Percentiles rank a stretch among this genome's conserved stretches.
phyloP scores from a whole-genome alignment of 2,888 invertebrate genomes.

The Entomobrya proxima region DNA sequence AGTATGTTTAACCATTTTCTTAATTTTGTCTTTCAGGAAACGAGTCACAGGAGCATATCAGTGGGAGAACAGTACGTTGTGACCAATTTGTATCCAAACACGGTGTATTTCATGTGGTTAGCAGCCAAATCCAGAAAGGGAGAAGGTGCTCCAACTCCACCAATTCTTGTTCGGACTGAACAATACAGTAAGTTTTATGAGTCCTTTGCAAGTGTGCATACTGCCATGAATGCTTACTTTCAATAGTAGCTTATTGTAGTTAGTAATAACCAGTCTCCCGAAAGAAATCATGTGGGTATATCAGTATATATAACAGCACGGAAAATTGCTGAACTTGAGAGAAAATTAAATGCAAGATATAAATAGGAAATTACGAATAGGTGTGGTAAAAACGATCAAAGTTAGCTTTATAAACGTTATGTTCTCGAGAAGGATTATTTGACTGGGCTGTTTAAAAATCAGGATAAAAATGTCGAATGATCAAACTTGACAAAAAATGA shows the following conservation, averaged over 20 bases:
- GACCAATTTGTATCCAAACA: conserved; percentile 94
- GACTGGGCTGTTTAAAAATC: too few relatives aligned
- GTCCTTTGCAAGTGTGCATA: neutral
- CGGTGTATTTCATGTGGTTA: conserved; percentile 96
- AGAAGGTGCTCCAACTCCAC: conserved; percentile 96
- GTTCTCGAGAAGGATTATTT: too few relatives aligned
- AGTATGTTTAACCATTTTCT: neutral
- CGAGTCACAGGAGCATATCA: conserved; percentile 89
- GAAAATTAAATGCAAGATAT: too few relatives aligned
- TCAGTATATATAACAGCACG: too few relatives aligned
- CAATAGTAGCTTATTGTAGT: neutral
- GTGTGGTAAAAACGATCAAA: too few relatives aligned
- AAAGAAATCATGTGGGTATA: too few relatives aligned
- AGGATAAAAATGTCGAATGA: too few relatives aligned
- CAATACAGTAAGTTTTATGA: conserved; percentile 91
- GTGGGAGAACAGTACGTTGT: conserved; percentile 91
- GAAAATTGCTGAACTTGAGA: too few relatives aligned
- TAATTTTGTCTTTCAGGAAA: conserved; percentile 80
- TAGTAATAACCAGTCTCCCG: too few relatives aligned
- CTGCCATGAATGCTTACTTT: neutral
- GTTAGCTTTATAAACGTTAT: too few relatives aligned
- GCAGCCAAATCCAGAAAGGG: conserved; percentile 95
- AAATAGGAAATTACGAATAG: too few relatives aligned
- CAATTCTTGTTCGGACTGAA: conserved; percentile 95
- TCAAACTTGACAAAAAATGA: too few relatives aligned